Base-by-base conservation (phyloP, 2,113 vertebrate genomes). In the Camelus dromedarius region DNA sequence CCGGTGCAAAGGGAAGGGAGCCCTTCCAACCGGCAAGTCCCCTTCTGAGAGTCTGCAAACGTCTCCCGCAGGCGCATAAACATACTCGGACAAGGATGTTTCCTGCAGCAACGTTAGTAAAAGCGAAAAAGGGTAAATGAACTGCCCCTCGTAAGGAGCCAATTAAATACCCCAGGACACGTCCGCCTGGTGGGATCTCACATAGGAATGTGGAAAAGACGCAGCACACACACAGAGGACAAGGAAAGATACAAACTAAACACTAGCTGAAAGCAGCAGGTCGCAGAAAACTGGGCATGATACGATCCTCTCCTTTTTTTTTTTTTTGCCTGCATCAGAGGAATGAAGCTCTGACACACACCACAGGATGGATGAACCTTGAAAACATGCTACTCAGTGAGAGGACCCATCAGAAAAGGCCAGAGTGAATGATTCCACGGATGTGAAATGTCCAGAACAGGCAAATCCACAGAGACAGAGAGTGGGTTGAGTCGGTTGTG, bases 301-400 rank as follows among this genome's bases (percentile, higher is more conserved):
- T 54, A 70, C 15, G 14, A 54, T 22, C 30, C 30, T 2, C 6
- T 42, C 38, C 38, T 42, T 42, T 42, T 42, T 42, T 42, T 42
- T 42, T 8, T 18, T 32, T 16, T 12, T 16, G 76, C n/a, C 50
- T 16, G 15, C 28, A 32, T n/a, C 4, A 58, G 62, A 83, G 28
- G 50, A 83, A 6, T 19, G 46, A 42, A n/a, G 35, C 12, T 1
- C 28, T 7, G 9, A 77, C 13, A 30, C 35, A 26, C 0, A 0
- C n/a, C 6, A 24, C 16, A 22, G 12, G 0, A 0, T 2, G 28
- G 42, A 35, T 0, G 35, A 16, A 48, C 62, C 60, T 35, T 13
- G 18, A 54, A 69, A 16, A 54, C 85, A 10, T 0, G 11, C 5
- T 0, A 4, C 70, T 90, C 52, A 20, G 50, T 1, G 70, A 18